Base-by-base conservation (phyloP, 2,113 vertebrate genomes). In the Dicaeum eximium region DNA sequence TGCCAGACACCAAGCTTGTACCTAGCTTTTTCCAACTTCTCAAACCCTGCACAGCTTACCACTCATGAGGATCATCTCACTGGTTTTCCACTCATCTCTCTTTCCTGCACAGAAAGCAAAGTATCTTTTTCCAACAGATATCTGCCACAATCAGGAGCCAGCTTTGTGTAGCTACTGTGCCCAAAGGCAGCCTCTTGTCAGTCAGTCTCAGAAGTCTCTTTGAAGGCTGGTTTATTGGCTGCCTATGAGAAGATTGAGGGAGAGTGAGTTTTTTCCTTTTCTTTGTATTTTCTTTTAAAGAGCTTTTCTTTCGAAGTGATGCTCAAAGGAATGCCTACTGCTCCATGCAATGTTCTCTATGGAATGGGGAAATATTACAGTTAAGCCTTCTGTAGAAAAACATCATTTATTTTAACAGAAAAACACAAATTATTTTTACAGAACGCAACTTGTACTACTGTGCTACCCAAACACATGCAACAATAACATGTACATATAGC, bases 121-220 rank as follows among this genome's bases (percentile, higher is more conserved):
- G 62, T 38, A 53, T 58, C 13, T 40, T 16, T 44, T 89, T 79
- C 81, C 66, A 85, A 19, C 20, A 82, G 50, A 21, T 70, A 75
- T 24, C 71, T 90, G 45, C 70, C 60, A 22, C 62, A 47, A 13
- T 62, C 58, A 22, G 71, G 66, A 85, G 27, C 45, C 74, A 86
- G 54, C 40, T 90, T 80, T 80, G 62, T 82, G 65, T 56, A 90
- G 62, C 11, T 75, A 7, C 70, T 1, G 1, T 83, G 71, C 79
- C 92, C 75, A 77, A 77, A 86, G 62, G 84, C 5, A 1, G 86
- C 66, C 50, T 83, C 60, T 80, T 45, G 33, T 77, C 79, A 92
- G 62, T 45, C 81, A 85, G 45, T 37, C 81, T 90, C 90, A 75
- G 58, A 92, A 93, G 79, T 42, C 82, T 94, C 54, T 82, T 90